Base-by-base conservation (phyloP, 2,113 vertebrate species). In the Coregonus clupeaformis region DNA sequence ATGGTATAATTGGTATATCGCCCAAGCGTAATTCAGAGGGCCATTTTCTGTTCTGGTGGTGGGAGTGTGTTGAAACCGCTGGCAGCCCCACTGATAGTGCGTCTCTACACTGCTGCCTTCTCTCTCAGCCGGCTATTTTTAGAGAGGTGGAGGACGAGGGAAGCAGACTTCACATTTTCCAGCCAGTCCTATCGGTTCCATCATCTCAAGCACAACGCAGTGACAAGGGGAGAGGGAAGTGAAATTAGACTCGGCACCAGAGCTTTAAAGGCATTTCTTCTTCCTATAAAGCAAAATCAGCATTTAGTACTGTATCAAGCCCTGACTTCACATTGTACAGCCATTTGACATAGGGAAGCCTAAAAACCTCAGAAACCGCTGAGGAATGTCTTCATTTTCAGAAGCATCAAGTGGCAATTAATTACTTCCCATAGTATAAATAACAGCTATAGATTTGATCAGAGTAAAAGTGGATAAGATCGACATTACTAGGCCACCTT, bases 121-220 rank as follows among this genome's bases (percentile, higher is more conserved):
- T 86, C 86, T 84, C 83, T 88, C 86, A 83, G 77, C 62, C 29
- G 72, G 86, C 90, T 93, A 94, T 94, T 92, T 92, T 92, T 93
- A 94, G 92, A 83, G 74, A 86, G 85, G 80, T 83, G 81, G 25
- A 87, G 84, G 82, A 89, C 83, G 81, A 86, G 81, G 82, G 73
- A 82, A 85, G 82, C 85, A 88, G 90, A 89, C 85, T 91, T 89
- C 87, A 91, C 88, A 91, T 92, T 92, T 93, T 92, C 89, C 88
- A 91, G 85, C 85, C 80, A 87, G 87, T 86, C 91, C 86, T 88
- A 91, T 92, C 89, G 82, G 84, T 80, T 72, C 82, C 76, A 77
- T 90, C 85, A 91, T 93, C 91, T 90, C 85, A 9, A 86, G 86
- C 82, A 83, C 85, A 89, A 86, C 81, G 77, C 81, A 85, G 82